phyloP scores from a whole-genome alignment of 2,888 invertebrate genomes.

The Macrosiphum euphorbiae region DNA sequence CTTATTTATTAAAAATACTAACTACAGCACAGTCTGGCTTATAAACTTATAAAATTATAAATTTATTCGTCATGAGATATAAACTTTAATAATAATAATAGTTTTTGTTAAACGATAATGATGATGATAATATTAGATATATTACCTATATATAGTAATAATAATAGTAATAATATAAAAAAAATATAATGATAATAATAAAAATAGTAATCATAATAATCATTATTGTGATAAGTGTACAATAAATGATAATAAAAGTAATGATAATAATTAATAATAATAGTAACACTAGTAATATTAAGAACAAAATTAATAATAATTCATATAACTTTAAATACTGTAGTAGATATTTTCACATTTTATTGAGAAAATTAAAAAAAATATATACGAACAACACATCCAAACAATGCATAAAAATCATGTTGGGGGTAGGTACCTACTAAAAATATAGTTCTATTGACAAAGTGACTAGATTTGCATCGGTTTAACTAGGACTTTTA shows the following conservation, averaged over 20 bases:
- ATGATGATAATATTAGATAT: not conserved
- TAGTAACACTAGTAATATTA: not conserved
- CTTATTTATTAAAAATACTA: not conserved
- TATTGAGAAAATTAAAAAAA: conserved; percentile 27
- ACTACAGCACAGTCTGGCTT: not conserved
- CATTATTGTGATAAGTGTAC: not conserved
- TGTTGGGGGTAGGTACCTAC: not conserved
- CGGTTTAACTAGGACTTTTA: not conserved
- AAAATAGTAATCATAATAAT: not conserved
- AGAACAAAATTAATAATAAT: not conserved
- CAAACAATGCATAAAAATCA: not conserved
- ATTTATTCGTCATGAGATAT: not conserved
- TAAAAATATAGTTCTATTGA: not conserved
- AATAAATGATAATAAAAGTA: conserved; percentile 10
- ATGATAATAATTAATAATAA: not conserved
- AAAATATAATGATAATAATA: not conserved
- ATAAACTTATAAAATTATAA: conserved; percentile 4
- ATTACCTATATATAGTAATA: not conserved
- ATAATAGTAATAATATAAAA: not conserved
- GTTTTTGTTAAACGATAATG: not conserved
- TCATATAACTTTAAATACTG: conserved; percentile 20
- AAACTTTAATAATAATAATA: not conserved
- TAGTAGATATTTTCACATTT: conserved; percentile 7
- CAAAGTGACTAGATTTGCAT: conserved; percentile 55
- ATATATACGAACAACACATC: not conserved